Base-by-base conservation (phyloP, 35 echinoderm and acorn worm genomes). In the Apostichopus japonicus region DNA sequence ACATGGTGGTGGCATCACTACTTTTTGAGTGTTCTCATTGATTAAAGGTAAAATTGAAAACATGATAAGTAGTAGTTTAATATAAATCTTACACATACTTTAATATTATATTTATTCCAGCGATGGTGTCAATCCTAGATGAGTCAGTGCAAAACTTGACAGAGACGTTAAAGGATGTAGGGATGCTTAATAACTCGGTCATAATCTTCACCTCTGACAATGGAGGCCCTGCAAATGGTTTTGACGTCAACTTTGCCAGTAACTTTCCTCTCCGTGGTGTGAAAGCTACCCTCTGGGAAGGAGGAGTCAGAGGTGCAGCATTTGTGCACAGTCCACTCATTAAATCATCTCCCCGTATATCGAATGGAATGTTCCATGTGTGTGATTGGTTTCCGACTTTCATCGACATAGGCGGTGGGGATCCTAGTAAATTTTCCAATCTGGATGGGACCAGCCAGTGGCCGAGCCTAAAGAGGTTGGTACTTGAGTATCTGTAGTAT, bases 151-250 rank as follows among this genome's bases (percentile, higher is more conserved):
- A 92, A 72, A 93, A 94, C 79, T 80, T 98, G 23, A 94, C 93
- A 10, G 77, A 93, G 72, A 83, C 93, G 33, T 62, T 98, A 54
- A 93, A 93, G 21, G 88, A 96, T 22, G 79, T 91, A 4, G 80
- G 80, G 6, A 84, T 98, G 44, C 92, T 96, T 53, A 77, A 98
- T 79, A 94, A 98, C 89, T 91, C 97, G 0, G 86, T 98, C 55
- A 95, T 98, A 10, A 79, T 98, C 58, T 96, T 98, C 58, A 98
- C 97, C 7, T 96, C 97, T 72, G 97, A 98, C 93, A 98, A 98
- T 67, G 97, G 97, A 16, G 97, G 97, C 8, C 95, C 97, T 54
- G 93, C 93, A 13, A 55, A 94, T 65, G 95, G 95, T 5, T 98
- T 94, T 24, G 97, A 98, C 80, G 77, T 88, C 79, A 98, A 96